Percentiles rank a stretch among this genome's conserved stretches.
phyloP scores from a whole-genome alignment of 2,113 vertebrate genomes.

The Anoplopoma fimbria region DNA sequence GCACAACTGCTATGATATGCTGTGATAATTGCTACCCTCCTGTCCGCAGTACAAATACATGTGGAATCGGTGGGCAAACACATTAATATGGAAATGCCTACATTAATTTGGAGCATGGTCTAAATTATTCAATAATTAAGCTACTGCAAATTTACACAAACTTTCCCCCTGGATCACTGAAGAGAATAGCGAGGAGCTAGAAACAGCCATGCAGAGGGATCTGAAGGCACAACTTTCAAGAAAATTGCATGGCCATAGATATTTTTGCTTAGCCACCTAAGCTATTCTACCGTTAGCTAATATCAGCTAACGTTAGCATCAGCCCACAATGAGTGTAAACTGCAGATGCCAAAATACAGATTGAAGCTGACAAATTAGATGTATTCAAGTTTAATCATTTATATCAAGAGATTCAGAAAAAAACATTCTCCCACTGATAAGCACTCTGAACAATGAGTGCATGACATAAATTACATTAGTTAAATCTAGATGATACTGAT shows the following conservation, averaged over 20 bases:
- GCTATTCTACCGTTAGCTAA: not conserved
- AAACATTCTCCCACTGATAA: not conserved
- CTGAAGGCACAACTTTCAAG: conserved; percentile 44
- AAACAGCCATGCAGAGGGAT: conserved; percentile 59
- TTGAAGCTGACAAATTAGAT: not conserved
- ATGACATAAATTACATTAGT: not conserved
- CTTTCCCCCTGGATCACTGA: conserved; percentile 78
- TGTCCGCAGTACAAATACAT: conserved; percentile 80
- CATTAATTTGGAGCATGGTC: conserved; percentile 83
- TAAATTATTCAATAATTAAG: conserved; percentile 87
- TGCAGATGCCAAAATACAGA: conserved; percentile 5
- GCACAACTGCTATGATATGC: conserved; percentile 75
- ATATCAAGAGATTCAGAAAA: not conserved
- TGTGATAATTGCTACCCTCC: conserved; percentile 78
- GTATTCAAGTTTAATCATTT: not conserved
- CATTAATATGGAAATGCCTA: conserved; percentile 86
- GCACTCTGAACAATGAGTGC: not conserved
- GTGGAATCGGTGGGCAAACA: conserved; percentile 82
- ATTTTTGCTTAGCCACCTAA: not conserved
- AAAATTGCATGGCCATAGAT: not conserved
- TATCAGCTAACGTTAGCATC: conserved; percentile 7
- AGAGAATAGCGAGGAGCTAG: conserved; percentile 67
- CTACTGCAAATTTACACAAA: conserved; percentile 84
- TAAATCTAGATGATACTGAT: not conserved
- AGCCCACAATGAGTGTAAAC: not conserved